Evolutionary conservation across 1,140 invertebrate genomes (phyloP), one percentile per base, ranked within the genome.

Genomic region (Bombus confusus): DNA sequence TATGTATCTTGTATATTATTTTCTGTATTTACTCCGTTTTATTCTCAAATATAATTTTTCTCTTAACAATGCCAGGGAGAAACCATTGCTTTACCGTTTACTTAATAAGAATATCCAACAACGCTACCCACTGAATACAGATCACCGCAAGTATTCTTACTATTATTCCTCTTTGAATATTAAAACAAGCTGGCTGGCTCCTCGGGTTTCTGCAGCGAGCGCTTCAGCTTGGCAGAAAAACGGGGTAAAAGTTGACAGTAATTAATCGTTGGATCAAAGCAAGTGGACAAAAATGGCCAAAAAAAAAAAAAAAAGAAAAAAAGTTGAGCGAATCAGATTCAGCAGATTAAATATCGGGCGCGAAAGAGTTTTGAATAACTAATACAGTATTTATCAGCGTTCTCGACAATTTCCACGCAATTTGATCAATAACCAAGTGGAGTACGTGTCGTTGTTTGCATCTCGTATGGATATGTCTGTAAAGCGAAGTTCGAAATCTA

Each of bases 331-430:
- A 34, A 66, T 31, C 52, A 18, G 18, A 37, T 52, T 75, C 34
- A 47, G 66, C 68, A 83, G 85, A 83, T 68, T 72, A 34, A 43
- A 68, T 28, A 10, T 79, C 12, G 28, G 0, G n/a, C 43, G 43
- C 22, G 43, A 75, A 66, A 75, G 57, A 66, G n/a, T 86, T 74
- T 77, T 41, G 31, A 84, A 85, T 84, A 72, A 79, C 64, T 89
- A 86, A 91, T 90, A 62, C 41, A 57, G 77, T 75, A 64, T 90
- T 88, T 91, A 81, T 69, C 77, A 78, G 72, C 62, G 72, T 64
- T 62, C 59, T 28, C 71, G 62, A 76, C 68, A 75, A 89, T 89
- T 86, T 88, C 76, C 66, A 76, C 31, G 39, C 76, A 75, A 89
- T 89, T 89, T 88, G 64, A 89, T 88, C 88, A 66, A 83, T 88